Evolutionary conservation across 2,797 vertebrate genomes (phyloP).

Genomic region (Erithacus rubecula): DNA sequence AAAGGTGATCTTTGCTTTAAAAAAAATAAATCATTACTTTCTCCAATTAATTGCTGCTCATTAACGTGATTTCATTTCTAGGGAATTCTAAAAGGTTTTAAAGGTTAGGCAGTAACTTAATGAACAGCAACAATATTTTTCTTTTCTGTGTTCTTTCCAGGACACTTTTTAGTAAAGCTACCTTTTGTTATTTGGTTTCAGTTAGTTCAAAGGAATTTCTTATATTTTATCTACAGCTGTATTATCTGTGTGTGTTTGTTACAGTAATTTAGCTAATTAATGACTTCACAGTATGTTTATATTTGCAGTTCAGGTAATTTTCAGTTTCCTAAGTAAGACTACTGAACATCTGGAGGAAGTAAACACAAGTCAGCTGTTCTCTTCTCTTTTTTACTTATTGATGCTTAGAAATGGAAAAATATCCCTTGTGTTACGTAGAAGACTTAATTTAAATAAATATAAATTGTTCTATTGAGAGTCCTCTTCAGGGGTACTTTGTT

Average conservation of each 20-base stretch:
- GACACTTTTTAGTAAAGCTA: background rate
- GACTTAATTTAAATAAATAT: background rate
- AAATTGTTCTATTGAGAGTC: background rate
- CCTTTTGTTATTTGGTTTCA: background rate
- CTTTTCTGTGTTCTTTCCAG: background rate
- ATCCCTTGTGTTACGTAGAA: background rate
- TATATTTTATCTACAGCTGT: background rate
- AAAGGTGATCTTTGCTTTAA: background rate
- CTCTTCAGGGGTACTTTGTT: background rate
- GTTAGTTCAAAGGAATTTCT: background rate
- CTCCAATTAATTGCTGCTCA: background rate
- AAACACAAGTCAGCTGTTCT: background rate
- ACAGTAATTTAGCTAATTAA: constrained; percentile 19
- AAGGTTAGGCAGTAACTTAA: background rate
- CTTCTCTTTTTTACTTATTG: background rate
- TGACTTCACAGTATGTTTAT: background rate
- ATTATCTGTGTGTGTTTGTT: background rate
- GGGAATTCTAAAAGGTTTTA: background rate
- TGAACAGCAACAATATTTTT: background rate
- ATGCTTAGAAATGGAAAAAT: background rate
- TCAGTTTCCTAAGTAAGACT: background rate
- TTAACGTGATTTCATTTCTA: background rate
- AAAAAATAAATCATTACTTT: background rate
- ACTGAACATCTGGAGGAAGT: background rate
- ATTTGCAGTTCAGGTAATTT: background rate